Evolutionary conservation across 2,113 vertebrate species (phyloP).

Genomic region (Bostrychus sinensis): DNA sequence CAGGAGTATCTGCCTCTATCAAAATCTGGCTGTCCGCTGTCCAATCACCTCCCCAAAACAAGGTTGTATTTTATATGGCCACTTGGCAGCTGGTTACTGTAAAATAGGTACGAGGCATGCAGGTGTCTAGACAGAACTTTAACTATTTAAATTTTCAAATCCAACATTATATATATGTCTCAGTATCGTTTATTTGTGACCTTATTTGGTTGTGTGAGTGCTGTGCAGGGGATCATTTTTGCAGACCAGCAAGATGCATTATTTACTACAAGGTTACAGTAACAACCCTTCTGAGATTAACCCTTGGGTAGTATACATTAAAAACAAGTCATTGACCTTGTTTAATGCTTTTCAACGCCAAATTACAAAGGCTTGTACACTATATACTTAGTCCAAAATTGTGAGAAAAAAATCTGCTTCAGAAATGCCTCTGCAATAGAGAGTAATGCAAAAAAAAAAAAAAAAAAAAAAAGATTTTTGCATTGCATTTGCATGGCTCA

Average conservation of each 20-base stretch:
- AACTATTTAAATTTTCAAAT: neutral
- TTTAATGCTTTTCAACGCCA: neutral
- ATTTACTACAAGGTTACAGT: neutral
- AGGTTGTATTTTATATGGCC: slow-evolving; percentile 29
- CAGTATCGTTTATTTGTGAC: no score
- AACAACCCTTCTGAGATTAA: neutral
- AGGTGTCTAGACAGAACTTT: neutral
- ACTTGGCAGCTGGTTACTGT: slow-evolving; percentile 5
- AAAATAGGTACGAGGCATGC: slow-evolving; percentile 23
- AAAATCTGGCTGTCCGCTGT: slow-evolving; percentile 5
- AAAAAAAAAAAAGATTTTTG: slow-evolving; percentile 58
- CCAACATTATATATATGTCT: no score
- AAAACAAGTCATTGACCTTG: neutral
- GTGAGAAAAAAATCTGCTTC: neutral
- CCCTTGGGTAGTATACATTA: neutral
- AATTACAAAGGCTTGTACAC: neutral
- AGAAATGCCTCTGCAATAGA: neutral
- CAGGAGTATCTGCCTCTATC: slow-evolving; percentile 12
- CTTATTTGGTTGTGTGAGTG: neutral
- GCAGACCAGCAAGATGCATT: neutral
- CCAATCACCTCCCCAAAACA: neutral
- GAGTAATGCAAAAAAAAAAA: slow-evolving; percentile 13
- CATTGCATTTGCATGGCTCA: slow-evolving; percentile 76
- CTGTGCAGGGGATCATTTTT: neutral
- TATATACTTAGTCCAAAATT: neutral